Evolutionary conservation across 2,797 vertebrate species (phyloP), one percentile per base, ranked within the genome.

Genomic region (Scolopax bukidnonensis): DNA sequence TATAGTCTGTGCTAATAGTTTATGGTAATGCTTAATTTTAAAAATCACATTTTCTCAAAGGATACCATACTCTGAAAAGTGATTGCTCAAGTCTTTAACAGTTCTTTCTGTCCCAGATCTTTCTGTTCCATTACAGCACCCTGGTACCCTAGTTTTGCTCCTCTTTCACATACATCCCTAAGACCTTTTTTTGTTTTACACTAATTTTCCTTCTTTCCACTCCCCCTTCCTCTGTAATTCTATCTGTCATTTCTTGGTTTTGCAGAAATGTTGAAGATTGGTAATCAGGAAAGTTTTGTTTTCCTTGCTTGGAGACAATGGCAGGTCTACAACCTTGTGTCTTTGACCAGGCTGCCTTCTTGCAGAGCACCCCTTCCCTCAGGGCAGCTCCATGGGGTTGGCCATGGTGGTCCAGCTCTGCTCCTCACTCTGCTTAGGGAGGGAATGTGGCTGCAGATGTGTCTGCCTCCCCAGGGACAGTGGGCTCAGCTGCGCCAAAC

Each of bases 321-420:
- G 27, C 74, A 93, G 38, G 3, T 45, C 20, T 65, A 36, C 36
- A 84, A 2, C 4, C 4, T 38, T 25, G 7, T 6, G 4, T 12
- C n/a, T 51, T 59, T 56, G 70, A 10, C 16, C 48, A 36, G 20
- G n/a, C 40, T 87, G 33, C 61, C 59, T 87, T 69, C 50, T 57
- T 57, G 74, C 28, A 45, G 63, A 69, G 47, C 75, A 19, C 0
- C 3, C 21, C 6, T 4, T 70, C 0, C 2, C 27, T 47, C 2
- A 0, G 64, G 32, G 47, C 43, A 54, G 40, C 48, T 65, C 0
- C 0, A 28, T 25, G 68, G 12, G 9, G 9, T 4, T 59, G 77
- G 33, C 21, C 13, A 18, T 11, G 10, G 16, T 38, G 30, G 61
- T 43, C 11, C 8, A 7, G 32, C 27, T 78, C 33, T 54, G 28